Evolutionary conservation across 1,140 invertebrate species (phyloP).

Genomic region (Drosophila elegans): DNA sequence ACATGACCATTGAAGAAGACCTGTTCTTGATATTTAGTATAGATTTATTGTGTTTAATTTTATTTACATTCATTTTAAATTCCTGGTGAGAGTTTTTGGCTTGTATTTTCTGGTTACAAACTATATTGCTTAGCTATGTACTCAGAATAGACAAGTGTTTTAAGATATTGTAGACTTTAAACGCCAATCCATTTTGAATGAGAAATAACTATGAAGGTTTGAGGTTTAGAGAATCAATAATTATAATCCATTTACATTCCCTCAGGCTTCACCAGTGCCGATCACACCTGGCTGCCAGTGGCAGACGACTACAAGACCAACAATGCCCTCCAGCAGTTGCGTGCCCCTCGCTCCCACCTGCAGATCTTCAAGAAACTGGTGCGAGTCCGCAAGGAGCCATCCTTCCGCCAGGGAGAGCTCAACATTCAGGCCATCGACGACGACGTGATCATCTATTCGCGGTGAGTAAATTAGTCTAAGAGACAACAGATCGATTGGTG

Average conservation of each 20-base stretch:
- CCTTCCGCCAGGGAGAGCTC: slow-evolving; percentile 61
- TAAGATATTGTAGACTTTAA: not conserved
- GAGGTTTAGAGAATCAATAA: too few relatives aligned
- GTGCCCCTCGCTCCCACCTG: slow-evolving; percentile 72
- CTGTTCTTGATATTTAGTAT: too few relatives aligned
- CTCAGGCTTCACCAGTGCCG: slow-evolving; percentile 86
- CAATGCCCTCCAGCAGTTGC: slow-evolving; percentile 86
- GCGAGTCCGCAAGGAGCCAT: slow-evolving; percentile 71
- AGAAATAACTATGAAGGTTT: too few relatives aligned
- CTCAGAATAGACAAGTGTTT: not conserved
- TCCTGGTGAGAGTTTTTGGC: too few relatives aligned
- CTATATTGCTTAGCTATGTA: not conserved
- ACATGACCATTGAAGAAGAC: too few relatives aligned
- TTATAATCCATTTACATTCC: not conserved
- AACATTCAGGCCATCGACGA: slow-evolving; percentile 68
- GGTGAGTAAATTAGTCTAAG: slow-evolving; percentile 17
- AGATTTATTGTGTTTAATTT: too few relatives aligned
- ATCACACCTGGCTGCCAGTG: slow-evolving; percentile 90
- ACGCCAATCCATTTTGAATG: not conserved
- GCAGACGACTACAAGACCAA: slow-evolving; percentile 85
- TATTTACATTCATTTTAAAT: too few relatives aligned
- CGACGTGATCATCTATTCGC: slow-evolving; percentile 71
- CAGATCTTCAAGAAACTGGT: slow-evolving; percentile 80
- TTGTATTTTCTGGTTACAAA: not conserved
- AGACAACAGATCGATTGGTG: accelerated